phyloP scores from a whole-genome alignment of 2,113 vertebrate species.

The Todiramphus chloris region DNA sequence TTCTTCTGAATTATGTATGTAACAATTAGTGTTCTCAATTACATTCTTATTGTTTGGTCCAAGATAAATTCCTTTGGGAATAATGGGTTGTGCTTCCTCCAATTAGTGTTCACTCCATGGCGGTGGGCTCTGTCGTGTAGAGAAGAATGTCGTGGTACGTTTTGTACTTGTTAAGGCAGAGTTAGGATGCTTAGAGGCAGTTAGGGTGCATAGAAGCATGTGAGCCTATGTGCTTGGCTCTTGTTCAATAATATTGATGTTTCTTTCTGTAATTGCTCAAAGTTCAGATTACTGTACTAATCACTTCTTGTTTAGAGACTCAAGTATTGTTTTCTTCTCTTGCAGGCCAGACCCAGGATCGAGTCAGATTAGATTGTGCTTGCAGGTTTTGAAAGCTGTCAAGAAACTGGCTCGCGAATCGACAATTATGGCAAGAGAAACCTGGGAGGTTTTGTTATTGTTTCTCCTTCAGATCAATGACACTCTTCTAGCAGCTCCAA shows the following conservation, averaged over 20 bases:
- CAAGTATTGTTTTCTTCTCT: conserved; percentile 11
- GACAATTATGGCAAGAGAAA: conserved; percentile 90
- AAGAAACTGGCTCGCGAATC: conserved; percentile 94
- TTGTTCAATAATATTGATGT: not conserved
- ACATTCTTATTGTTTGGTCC: not conserved
- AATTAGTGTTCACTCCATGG: not conserved
- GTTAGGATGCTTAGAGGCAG: not conserved
- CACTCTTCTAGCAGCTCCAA: conserved; percentile 90
- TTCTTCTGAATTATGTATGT: not conserved
- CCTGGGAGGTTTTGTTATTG: conserved; percentile 94
- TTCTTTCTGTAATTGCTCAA: not conserved
- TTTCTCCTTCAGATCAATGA: conserved; percentile 96
- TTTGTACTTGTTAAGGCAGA: not conserved
- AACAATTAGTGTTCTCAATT: not conserved
- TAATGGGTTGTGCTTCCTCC: not conserved
- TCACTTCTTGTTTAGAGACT: not conserved
- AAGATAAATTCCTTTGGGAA: not conserved
- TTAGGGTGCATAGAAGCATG: not conserved
- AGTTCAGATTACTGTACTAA: not conserved
- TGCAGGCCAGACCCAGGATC: conserved; percentile 87
- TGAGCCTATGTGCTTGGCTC: not conserved
- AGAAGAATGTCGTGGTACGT: accelerated
- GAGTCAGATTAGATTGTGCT: conserved; percentile 90
- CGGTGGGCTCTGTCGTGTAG: not conserved
- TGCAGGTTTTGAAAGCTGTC: conserved; percentile 92